Conservation (phyloP, 2,888 invertebrate species). For the Hymenopus coronatus region DNA sequence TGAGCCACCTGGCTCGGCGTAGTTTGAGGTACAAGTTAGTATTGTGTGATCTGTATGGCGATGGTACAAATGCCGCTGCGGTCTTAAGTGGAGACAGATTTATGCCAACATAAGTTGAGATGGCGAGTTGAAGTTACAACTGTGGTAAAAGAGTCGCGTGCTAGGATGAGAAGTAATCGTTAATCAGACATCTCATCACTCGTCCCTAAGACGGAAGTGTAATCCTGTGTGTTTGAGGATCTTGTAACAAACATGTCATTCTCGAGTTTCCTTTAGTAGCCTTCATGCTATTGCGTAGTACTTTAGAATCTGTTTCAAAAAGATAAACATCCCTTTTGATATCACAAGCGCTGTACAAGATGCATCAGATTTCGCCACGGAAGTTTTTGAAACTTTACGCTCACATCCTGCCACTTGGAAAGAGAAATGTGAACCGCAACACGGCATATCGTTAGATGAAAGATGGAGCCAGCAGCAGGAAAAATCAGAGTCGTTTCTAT, state of each 20-base stretch:
- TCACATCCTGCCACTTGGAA: not conserved
- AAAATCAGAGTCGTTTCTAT: no score
- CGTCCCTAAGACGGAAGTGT: no score
- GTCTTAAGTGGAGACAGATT: no score
- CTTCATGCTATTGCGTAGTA: not conserved
- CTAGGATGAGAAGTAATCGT: not conserved
- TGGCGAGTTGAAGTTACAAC: no score
- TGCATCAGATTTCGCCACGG: not conserved
- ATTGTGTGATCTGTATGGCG: no score
- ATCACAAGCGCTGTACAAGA: not conserved
- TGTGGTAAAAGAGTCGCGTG: not conserved
- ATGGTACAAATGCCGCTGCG: no score
- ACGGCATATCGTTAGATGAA: not conserved
- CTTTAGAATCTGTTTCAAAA: not conserved
- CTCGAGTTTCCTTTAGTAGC: not conserved
- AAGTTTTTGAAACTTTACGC: not conserved
- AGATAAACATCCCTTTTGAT: not conserved
- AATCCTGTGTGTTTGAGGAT: not conserved
- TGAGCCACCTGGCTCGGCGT: no score
- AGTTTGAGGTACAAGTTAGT: no score
- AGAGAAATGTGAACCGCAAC: not conserved
- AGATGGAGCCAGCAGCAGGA: not conserved
- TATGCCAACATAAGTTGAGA: no score
- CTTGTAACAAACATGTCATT: not conserved
- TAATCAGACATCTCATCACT: not conserved